Percentiles rank a stretch among this genome's conserved stretches.
Evolutionary conservation across 2,888 invertebrate species (phyloP).

Genomic region (Diplolepis rosae): DNA sequence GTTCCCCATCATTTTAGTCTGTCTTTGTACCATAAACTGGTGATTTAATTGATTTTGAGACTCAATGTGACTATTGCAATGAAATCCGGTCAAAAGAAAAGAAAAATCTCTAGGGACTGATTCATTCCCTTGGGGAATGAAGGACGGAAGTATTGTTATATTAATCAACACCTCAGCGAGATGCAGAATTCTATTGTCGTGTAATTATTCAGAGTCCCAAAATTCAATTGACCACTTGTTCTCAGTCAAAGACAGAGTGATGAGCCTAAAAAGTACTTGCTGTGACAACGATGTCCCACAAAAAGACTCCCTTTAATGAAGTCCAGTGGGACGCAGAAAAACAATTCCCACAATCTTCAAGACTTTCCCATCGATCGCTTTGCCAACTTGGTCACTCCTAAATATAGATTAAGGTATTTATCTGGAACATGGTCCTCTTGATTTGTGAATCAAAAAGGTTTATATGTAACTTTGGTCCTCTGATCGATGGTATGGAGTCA

Average conservation of each 20-base stretch:
- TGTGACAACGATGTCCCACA: slow-evolving; percentile 65
- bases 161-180: slow-evolving; percentile 3
- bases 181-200: slow-evolving; percentile 17
- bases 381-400: slow-evolving; percentile 26
- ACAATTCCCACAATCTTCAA: slow-evolving; percentile 72
- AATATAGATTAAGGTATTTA: background rate
- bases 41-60: background rate
- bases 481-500: slow-evolving; percentile 8
- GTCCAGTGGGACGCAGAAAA: slow-evolving; percentile 68
- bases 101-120: background rate
- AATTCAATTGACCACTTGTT: slow-evolving; percentile 4
- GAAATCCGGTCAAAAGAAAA: slow-evolving; percentile 46
- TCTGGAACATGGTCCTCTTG: background rate
- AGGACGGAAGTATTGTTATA: slow-evolving; percentile 25
- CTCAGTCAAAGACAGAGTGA: slow-evolving; percentile 51
- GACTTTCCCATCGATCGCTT: slow-evolving; percentile 61
- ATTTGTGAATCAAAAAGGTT: background rate
- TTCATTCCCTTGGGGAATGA: background rate
- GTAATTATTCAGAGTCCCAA: background rate
- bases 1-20: slow-evolving; percentile 40
- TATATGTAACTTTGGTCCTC: slow-evolving; percentile 13
- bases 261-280: slow-evolving; percentile 64
- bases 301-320: slow-evolving; percentile 46
- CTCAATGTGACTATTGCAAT: slow-evolving; percentile 52
- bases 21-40: background rate